A percentile compares a stretch with the other conserved stretches of the same genome.
These are phyloP conservation scores for Drosophila helvetica DNA, from an alignment of 2,888 invertebrate genomes.

Conservation along the genomic window DNA sequence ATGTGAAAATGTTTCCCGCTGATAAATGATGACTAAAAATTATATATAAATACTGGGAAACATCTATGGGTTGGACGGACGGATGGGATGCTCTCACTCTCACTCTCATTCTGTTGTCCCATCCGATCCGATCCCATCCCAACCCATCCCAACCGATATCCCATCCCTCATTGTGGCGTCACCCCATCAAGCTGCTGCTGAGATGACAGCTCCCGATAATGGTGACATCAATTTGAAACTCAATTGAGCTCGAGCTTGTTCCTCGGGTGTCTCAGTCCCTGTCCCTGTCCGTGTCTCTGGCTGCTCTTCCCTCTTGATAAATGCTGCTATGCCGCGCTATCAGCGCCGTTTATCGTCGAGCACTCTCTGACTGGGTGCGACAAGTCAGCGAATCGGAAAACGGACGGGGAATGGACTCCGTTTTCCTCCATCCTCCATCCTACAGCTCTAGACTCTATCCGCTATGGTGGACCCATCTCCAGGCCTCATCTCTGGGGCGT, in stretches of 20 bases:
- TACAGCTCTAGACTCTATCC: slow-evolving; percentile 5
- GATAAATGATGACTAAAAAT: slow-evolving; percentile 74
- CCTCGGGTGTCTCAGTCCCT: slow-evolving; percentile 6
- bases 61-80: slow-evolving; percentile 5
- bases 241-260: slow-evolving; percentile 79
- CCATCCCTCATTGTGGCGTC: slow-evolving; percentile 30
- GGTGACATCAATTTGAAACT: slow-evolving; percentile 83
- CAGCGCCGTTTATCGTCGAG: slow-evolving; percentile 72
- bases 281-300: slow-evolving; percentile 18
- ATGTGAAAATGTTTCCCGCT: slow-evolving; percentile 67
- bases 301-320: slow-evolving; percentile 64
- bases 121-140: slow-evolving; percentile 26
- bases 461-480: slow-evolving; percentile 10
- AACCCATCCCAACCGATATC: slow-evolving; percentile 10
- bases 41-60: slow-evolving; percentile 67
- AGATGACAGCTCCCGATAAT: slow-evolving; percentile 82
- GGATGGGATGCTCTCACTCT: neutral
- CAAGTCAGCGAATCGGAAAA: slow-evolving; percentile 74
- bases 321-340: slow-evolving; percentile 62
- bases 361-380: slow-evolving; percentile 67
- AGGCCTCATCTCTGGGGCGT: slow-evolving; percentile 65
- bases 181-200: slow-evolving; percentile 48
- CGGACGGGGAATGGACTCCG: slow-evolving; percentile 50
- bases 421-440: slow-evolving; percentile 12
- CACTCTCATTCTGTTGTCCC: neutral